These are phyloP conservation scores for Hippocampus guttulatus DNA, from an alignment of 2,113 vertebrate species.

Conservation along the genomic window DNA sequence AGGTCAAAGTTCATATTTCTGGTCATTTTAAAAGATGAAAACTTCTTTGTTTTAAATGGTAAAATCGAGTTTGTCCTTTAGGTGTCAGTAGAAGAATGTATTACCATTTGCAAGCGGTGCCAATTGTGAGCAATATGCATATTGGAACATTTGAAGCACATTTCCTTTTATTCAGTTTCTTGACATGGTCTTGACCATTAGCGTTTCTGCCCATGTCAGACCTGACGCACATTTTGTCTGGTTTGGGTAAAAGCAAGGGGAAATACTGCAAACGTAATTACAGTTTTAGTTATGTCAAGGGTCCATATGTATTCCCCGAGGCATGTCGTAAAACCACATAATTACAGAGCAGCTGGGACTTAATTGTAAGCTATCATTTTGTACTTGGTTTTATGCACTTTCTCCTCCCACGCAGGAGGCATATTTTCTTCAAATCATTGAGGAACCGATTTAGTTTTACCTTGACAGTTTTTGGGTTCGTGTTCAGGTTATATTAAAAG, in stretches of 20 bases:
- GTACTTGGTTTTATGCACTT: conserved; percentile 65
- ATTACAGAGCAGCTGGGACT: conserved; percentile 63
- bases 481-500: neutral
- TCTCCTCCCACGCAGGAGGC: conserved; percentile 53
- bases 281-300: conserved; percentile 62
- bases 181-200: conserved; percentile 12
- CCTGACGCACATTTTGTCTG: conserved; percentile 49
- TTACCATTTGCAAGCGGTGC: conserved; percentile 19
- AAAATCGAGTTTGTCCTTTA: conserved; percentile 65
- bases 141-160: conserved; percentile 10
- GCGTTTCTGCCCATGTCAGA: conserved; percentile 29
- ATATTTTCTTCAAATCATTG: conserved; percentile 27
- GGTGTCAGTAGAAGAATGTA: conserved; percentile 65
- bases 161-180: conserved; percentile 5
- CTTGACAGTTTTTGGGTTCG: conserved; percentile 6
- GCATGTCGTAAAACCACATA: conserved; percentile 64
- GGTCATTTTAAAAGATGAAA: neutral
- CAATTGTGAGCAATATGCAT: neutral
- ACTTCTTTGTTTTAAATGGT: conserved; percentile 10
- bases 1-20: conserved; percentile 35
- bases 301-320: conserved; percentile 50
- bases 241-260: conserved; percentile 52
- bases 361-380: conserved; percentile 72
- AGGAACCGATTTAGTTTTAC: conserved; percentile 3
- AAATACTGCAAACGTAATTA: conserved; percentile 60